Percentiles rank a stretch among this genome's conserved stretches.
Evolutionary conservation across 2,797 vertebrate genomes (phyloP).

Genomic region (Coccyzus lansbergi): DNA sequence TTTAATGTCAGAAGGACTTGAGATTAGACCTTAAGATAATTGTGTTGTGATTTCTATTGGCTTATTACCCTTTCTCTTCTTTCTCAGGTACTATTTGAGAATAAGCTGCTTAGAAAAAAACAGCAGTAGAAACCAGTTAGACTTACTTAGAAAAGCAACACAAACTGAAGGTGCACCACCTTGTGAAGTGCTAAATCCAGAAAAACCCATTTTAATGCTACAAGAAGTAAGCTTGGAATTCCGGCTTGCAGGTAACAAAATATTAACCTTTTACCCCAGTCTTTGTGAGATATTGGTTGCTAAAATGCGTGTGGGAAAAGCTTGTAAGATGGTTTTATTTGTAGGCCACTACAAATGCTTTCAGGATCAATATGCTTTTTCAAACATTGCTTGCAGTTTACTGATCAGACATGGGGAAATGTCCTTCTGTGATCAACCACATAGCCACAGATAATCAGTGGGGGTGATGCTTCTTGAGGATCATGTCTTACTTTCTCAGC

Average conservation of each 20-base stretch:
- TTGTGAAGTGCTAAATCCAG: neutral
- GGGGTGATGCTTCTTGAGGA: neutral
- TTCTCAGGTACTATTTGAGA: neutral
- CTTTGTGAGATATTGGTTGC: neutral
- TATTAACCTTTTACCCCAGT: neutral
- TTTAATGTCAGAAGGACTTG: neutral
- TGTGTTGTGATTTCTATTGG: neutral
- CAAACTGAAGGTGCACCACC: neutral
- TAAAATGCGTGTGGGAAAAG: neutral
- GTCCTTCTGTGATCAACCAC: neutral
- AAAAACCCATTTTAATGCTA: neutral
- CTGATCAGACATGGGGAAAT: neutral
- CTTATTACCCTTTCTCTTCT: neutral
- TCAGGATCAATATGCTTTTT: neutral
- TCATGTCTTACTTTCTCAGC: neutral
- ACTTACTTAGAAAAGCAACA: neutral
- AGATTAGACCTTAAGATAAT: constrained; percentile 20
- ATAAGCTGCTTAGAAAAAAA: neutral
- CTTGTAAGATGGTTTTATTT: neutral
- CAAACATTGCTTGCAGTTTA: neutral
- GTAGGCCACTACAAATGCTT: neutral
- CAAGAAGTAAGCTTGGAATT: neutral
- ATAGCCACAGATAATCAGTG: neutral
- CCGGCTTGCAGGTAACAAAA: neutral
- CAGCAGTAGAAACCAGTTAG: neutral